phyloP scores from a whole-genome alignment of 2,797 vertebrate species.

The Myotis daubentonii region DNA sequence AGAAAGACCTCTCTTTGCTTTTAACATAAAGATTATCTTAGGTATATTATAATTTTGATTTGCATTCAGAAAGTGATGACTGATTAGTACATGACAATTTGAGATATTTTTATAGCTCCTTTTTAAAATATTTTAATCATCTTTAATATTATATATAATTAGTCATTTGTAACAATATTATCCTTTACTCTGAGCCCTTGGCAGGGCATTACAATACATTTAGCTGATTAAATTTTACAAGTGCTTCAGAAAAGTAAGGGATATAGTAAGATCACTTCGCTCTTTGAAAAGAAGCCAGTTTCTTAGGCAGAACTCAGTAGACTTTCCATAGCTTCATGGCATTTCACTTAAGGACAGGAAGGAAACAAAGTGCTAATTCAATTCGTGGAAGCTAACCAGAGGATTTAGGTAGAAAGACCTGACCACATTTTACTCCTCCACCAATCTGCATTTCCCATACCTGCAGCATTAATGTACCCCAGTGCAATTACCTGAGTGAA shows the following conservation, averaged over 20 bases:
- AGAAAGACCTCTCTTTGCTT: constrained; percentile 66
- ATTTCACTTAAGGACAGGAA: neutral
- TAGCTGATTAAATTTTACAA: constrained; percentile 43
- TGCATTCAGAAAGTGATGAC: constrained; percentile 62
- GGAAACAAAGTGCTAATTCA: neutral
- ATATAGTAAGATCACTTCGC: neutral
- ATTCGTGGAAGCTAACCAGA: neutral
- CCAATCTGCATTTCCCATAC: neutral
- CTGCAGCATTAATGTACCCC: neutral
- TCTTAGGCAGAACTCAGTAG: neutral
- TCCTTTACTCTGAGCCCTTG: neutral
- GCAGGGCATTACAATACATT: neutral
- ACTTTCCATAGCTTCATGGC: neutral
- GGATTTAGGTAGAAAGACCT: neutral
- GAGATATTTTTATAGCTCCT: constrained; percentile 9
- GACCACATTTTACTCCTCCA: neutral
- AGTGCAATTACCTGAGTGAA: neutral
- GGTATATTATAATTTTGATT: constrained; percentile 58
- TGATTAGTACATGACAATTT: constrained; percentile 54
- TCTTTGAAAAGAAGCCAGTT: constrained; percentile 42
- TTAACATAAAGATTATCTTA: constrained; percentile 68
- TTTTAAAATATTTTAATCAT: constrained; percentile 50
- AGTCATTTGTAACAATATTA: constrained; percentile 13
- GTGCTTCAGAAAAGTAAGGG: neutral
- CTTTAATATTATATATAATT: constrained; percentile 14